phyloP scores from a whole-genome alignment of 2,888 invertebrate species.

The Seira musarum region DNA sequence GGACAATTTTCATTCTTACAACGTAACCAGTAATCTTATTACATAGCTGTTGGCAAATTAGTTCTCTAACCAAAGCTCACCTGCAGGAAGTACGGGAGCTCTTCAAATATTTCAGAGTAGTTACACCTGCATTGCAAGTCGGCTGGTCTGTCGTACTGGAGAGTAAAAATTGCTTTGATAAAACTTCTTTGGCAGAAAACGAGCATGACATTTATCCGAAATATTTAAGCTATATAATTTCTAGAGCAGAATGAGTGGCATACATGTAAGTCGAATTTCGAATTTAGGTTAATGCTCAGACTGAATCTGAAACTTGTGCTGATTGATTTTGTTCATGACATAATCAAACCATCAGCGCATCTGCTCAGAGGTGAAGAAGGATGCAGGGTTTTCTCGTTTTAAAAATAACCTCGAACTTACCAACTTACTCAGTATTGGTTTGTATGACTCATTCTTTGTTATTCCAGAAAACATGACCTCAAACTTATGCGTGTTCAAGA shows the following conservation, averaged over 20 bases:
- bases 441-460: no score
- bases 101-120: slow-evolving; percentile 48
- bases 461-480: no score
- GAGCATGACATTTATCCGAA: background rate
- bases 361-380: no score
- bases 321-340: no score
- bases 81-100: slow-evolving; percentile 52
- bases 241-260: background rate
- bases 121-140: slow-evolving; percentile 51
- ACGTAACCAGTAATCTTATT: background rate
- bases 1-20: background rate
- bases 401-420: no score
- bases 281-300: slow-evolving; percentile 3
- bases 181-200: no score
- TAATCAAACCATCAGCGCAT: no score
- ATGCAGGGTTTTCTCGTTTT: no score
- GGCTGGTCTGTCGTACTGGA: slow-evolving; percentile 8
- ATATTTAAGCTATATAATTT: no score
- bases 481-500: background rate
- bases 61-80: slow-evolving; percentile 27
- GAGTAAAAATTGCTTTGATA: slow-evolving; percentile 1
- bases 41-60: background rate
- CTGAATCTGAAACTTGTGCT: no score
- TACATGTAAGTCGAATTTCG: background rate
- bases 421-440: no score